Conservation (phyloP, 1,140 invertebrate species). For the Papilio machaon region DNA sequence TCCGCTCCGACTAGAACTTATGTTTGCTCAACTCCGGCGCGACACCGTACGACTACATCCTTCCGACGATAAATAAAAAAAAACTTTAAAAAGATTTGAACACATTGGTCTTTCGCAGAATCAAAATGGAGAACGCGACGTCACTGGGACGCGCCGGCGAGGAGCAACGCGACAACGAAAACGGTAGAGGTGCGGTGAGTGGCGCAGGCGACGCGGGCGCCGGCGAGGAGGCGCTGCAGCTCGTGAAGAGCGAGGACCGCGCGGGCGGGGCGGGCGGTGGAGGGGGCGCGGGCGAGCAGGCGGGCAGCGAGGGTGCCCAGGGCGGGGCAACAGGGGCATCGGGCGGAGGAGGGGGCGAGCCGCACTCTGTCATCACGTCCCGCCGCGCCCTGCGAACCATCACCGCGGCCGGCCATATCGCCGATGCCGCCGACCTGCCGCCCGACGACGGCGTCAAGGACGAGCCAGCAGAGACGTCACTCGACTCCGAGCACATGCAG, state of each 20-base stretch:
- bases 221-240: constrained; percentile 43
- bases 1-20: constrained; percentile 61
- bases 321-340: neutral
- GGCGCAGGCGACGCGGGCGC: constrained; percentile 54
- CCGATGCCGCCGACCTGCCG: constrained; percentile 68
- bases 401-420: constrained; percentile 84
- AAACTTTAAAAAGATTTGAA: constrained; percentile 9
- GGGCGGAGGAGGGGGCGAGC: constrained; percentile 43
- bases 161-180: constrained; percentile 39
- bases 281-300: constrained; percentile 17
- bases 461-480: constrained; percentile 64
- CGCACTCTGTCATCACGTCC: constrained; percentile 81
- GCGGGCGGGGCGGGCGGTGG: constrained; percentile 21
- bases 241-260: constrained; percentile 28
- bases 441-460: constrained; percentile 71
- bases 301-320: constrained; percentile 2
- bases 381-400: constrained; percentile 83
- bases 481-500: constrained; percentile 59
- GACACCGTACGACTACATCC: constrained; percentile 29
- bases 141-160: constrained; percentile 51
- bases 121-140: constrained; percentile 62
- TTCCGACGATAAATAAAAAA: constrained; percentile 38
- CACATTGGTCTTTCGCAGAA: constrained; percentile 43
- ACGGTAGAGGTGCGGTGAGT: constrained; percentile 47
- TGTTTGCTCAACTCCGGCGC: constrained; percentile 49